Conservation (phyloP, 2,888 invertebrate genomes). For the Frankliniella intonsa region DNA sequence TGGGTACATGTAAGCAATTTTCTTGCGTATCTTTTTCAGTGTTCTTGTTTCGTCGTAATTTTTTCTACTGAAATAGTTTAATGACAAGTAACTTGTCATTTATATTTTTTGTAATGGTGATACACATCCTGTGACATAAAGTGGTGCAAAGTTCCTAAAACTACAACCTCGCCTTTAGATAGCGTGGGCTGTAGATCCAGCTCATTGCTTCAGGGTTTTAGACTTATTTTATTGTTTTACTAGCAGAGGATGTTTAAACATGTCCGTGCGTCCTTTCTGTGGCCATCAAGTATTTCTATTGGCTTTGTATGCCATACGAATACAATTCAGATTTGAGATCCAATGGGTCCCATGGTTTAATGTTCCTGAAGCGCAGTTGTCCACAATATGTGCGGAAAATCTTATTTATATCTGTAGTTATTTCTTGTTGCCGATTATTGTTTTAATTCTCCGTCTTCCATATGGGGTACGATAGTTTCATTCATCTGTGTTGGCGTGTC, state of each 20-base stretch:
- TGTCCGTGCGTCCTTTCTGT: not conserved
- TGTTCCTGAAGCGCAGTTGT: constrained; percentile 5
- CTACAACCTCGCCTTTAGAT: constrained; percentile 15
- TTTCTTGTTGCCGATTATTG: constrained; percentile 6
- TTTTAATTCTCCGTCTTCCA: constrained; percentile 22
- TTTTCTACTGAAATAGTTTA: constrained; percentile 8
- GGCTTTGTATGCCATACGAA: not conserved
- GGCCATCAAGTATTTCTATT: not conserved
- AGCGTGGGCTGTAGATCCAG: constrained; percentile 16
- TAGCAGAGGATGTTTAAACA: not conserved
- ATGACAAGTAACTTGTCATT: constrained; percentile 10
- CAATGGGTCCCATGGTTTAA: not conserved
- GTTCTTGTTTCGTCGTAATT: not conserved
- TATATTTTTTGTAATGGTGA: constrained; percentile 23
- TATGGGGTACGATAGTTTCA: not conserved
- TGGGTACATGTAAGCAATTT: not conserved
- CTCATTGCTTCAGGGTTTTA: constrained; percentile 13
- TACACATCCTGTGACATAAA: constrained; percentile 12
- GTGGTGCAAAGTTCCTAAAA: constrained; percentile 26
- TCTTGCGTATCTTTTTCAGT: constrained; percentile 18
- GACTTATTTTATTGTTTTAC: constrained; percentile 2
- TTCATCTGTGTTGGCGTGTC: not conserved
- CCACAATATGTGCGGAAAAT: not conserved
- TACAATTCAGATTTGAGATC: not conserved
- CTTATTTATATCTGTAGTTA: constrained; percentile 2